phyloP scores from a whole-genome alignment of 2,888 invertebrate genomes.

The Rhagonycha lutea region DNA sequence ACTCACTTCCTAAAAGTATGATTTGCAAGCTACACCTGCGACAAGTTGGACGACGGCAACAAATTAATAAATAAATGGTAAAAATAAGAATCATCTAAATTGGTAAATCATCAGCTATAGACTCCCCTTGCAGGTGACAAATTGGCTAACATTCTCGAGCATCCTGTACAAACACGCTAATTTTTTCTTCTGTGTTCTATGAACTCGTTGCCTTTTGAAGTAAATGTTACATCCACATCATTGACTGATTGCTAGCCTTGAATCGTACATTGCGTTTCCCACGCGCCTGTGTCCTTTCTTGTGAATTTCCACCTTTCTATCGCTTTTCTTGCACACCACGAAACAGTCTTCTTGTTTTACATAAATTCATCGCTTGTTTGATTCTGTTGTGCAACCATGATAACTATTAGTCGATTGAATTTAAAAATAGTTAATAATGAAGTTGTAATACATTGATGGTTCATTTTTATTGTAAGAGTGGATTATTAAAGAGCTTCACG shows the following conservation, averaged over 20 bases:
- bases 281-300: neutral
- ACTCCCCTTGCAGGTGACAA: no score
- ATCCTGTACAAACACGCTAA: neutral
- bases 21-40: no score
- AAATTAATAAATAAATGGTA: no score
- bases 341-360: neutral
- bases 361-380: neutral
- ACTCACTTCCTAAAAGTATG: no score
- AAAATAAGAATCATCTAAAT: no score
- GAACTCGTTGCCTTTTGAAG: neutral
- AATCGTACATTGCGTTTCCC: neutral
- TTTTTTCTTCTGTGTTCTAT: neutral
- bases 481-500: neutral
- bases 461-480: neutral
- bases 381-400: neutral
- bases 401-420: neutral
- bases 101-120: no score
- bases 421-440: neutral
- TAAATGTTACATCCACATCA: neutral
- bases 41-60: no score
- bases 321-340: neutral
- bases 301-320: neutral
- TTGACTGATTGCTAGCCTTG: neutral
- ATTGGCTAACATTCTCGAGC: neutral
- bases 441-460: neutral